phyloP scores from a whole-genome alignment of 2,113 vertebrate genomes.

The Odontophorus gujanensis region DNA sequence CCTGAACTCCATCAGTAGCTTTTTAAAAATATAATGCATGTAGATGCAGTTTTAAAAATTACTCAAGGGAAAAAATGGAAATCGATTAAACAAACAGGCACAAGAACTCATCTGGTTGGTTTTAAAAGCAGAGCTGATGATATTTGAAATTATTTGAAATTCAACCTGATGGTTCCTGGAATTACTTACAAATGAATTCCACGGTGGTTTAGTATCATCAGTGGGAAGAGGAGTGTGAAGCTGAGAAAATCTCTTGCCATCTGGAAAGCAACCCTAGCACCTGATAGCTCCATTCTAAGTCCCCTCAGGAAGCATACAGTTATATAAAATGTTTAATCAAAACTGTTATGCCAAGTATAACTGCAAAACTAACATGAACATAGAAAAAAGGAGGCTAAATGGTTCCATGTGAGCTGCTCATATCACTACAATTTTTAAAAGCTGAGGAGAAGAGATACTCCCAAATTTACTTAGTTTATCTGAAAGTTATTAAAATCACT shows the following conservation, averaged over 20 bases:
- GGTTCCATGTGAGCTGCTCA: conserved; percentile 27
- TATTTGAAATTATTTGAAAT: conserved; percentile 43
- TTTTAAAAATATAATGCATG: background rate
- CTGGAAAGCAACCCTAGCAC: conserved; percentile 57
- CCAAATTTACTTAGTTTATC: background rate
- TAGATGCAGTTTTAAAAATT: background rate
- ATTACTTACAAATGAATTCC: conserved; percentile 65
- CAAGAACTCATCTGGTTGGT: conserved; percentile 16
- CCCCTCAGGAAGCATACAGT: conserved; percentile 55
- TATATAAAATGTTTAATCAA: conserved; percentile 67
- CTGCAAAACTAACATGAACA: conserved; percentile 64
- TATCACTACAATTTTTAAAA: conserved; percentile 50
- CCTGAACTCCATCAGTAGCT: background rate
- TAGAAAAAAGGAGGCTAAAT: conserved; percentile 50
- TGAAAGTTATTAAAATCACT: background rate
- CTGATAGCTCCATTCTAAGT: conserved; percentile 59
- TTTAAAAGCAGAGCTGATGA: background rate
- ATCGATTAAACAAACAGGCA: background rate
- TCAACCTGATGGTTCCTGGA: conserved; percentile 26
- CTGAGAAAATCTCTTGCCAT: conserved; percentile 62
- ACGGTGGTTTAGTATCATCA: conserved; percentile 54
- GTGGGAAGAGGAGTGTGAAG: conserved; percentile 58
- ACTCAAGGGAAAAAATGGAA: background rate
- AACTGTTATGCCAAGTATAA: conserved; percentile 58
- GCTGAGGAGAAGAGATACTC: background rate